Evolutionary conservation across 2,888 invertebrate genomes (phyloP).

Genomic region (Osedax frankpressi): DNA sequence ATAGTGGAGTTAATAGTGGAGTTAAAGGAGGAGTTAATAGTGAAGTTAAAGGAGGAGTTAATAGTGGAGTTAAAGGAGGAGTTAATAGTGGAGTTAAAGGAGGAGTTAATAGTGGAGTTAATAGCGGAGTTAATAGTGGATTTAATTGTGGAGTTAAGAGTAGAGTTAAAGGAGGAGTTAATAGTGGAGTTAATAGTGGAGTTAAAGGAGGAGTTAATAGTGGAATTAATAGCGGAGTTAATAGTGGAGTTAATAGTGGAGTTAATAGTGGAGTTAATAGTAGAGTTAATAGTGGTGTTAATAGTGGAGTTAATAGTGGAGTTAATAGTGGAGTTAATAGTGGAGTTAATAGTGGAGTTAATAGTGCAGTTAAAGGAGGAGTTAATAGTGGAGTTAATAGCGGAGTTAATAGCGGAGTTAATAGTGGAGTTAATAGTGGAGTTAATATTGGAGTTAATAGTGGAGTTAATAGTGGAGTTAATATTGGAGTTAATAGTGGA

Average conservation of each 20-base stretch:
- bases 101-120: neutral
- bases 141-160: neutral
- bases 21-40: neutral
- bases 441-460: too few relatives aligned
- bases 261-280: neutral
- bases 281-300: neutral
- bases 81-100: neutral
- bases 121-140: neutral
- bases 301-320: neutral
- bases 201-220: neutral
- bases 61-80: neutral
- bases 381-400: neutral
- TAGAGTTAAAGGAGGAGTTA: neutral
- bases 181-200: neutral
- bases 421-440: neutral
- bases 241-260: neutral
- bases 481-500: too few relatives aligned
- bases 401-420: neutral
- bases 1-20: neutral
- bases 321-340: neutral
- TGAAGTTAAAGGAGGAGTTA: neutral
- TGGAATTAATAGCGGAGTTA: neutral
- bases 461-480: too few relatives aligned
- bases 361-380: neutral
- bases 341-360: neutral